Percentiles rank a stretch among this genome's conserved stretches.
Conservation (phyloP, 2,113 vertebrate genomes). For the Podocnemis expansa region DNA sequence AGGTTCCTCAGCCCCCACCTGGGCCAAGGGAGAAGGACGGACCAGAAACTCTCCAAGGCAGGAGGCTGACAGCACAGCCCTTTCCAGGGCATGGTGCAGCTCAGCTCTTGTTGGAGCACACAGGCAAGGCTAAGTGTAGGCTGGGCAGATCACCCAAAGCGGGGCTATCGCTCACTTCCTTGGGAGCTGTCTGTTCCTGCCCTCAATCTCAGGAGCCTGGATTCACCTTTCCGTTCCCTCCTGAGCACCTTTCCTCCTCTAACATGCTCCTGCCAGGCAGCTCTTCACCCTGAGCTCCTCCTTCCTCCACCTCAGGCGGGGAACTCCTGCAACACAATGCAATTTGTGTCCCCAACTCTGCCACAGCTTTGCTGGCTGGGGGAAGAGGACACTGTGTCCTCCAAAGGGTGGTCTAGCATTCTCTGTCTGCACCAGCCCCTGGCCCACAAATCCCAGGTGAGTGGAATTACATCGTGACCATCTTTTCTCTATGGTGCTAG, state of each 20-base stretch:
- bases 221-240: not conserved
- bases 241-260: not conserved
- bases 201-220: not conserved
- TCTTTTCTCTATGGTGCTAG: not conserved
- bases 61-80: fast-evolving
- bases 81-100: fast-evolving
- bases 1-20: fast-evolving
- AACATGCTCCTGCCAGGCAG: no score
- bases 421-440: fast-evolving
- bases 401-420: not conserved
- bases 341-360: fast-evolving
- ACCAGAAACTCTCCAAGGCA: fast-evolving
- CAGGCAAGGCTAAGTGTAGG: not conserved
- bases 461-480: not conserved
- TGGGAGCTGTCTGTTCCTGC: not conserved
- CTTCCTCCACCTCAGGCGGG: not conserved
- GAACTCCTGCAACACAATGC: not conserved
- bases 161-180: not conserved
- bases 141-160: not conserved
- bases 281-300: not conserved
- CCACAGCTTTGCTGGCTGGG: not conserved
- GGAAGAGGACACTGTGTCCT: not conserved
- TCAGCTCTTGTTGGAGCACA: no score
- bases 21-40: fast-evolving
- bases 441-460: not conserved